Evolutionary conservation across 2,888 invertebrate genomes (phyloP), one percentile per base, ranked within the genome.

Genomic region (Aleiodes alternator): DNA sequence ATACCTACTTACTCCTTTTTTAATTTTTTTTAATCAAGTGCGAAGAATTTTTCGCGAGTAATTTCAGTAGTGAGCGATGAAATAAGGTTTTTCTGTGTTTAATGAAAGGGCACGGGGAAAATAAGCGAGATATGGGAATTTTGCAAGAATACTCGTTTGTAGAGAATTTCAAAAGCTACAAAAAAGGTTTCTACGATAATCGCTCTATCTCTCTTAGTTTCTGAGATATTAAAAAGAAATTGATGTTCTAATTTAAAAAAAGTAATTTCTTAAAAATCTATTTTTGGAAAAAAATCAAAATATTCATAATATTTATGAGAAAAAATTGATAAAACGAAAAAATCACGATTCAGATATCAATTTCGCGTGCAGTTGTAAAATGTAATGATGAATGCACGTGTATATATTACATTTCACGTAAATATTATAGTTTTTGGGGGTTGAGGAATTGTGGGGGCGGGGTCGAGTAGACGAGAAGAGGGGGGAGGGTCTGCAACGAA

Each of bases 401-500:
- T 75, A 76, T 76, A 23, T 23, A 23, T 23, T 34, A 61, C 29
- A 38, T 34, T 43, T 29, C 61, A 34, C 43, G 38, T 61, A 12
- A 38, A 61, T 14, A 14, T 55, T 55, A 76, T 78, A 73, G 76
- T 68, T 70, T 61, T 64, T 64, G 11, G 43, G 12, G 51, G 31
- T 23, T 51, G 23, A 72, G 66, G 57, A 70, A 56, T 34, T 66
- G 72, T 43, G 43, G 64, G 66, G 75, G 57, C 76, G 73, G 70
- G 77, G 76, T 76, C 77, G 79, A 73, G 53, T 14, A 23, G 78
- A 48, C 12, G 48, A 74, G 38, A 69, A 68, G 76, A 80, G 79
- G 71, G 57, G 76, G 79, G 80, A 80, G 85, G 85, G 83, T 82
- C 57, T 48, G 57, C 77, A 77, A 78, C 50, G 68, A 79, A 81